These are phyloP conservation scores for Euplexia lucipara DNA, from an alignment of 2,888 invertebrate genomes.

Conservation along the genomic window DNA sequence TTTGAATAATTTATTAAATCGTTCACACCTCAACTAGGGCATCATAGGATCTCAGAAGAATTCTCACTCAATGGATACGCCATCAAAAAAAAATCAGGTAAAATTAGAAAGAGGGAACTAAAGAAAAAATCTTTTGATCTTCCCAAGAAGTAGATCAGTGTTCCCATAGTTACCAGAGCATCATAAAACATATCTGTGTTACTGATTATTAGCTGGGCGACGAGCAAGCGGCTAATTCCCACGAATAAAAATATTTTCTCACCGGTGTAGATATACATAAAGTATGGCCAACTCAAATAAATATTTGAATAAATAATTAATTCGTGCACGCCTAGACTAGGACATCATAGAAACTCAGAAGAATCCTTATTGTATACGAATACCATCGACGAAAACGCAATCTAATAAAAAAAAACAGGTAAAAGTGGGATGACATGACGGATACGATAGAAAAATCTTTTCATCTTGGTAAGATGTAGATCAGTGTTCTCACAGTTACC, in stretches of 20 bases:
- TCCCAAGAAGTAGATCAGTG: not conserved
- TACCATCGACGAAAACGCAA: not conserved
- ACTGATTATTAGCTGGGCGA: too few relatives aligned
- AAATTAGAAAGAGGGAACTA: not conserved
- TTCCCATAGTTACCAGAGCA: conserved; percentile 36
- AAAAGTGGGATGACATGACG: too few relatives aligned
- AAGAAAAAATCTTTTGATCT: not conserved
- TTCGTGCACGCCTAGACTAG: conserved; percentile 3
- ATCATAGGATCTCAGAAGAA: conserved; percentile 9
- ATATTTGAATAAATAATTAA: not conserved
- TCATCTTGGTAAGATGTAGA: not conserved
- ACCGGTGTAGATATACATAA: too few relatives aligned
- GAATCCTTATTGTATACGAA: not conserved
- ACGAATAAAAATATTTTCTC: not conserved
- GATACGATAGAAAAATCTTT: not conserved
- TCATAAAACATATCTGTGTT: conserved; percentile 1
- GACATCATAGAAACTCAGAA: not conserved
- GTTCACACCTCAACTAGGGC: conserved; percentile 8
- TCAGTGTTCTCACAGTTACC: conserved; percentile 28
- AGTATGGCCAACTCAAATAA: too few relatives aligned
- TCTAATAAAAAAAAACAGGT: not conserved
- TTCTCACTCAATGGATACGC: not conserved
- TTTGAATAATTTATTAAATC: not conserved
- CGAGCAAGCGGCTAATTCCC: too few relatives aligned
- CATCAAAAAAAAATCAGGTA: conserved; percentile 13